A percentile compares a stretch with the other conserved stretches of the same genome.
Conservation (phyloP, 2,113 vertebrate genomes). For the Fulmarus glacialis region DNA sequence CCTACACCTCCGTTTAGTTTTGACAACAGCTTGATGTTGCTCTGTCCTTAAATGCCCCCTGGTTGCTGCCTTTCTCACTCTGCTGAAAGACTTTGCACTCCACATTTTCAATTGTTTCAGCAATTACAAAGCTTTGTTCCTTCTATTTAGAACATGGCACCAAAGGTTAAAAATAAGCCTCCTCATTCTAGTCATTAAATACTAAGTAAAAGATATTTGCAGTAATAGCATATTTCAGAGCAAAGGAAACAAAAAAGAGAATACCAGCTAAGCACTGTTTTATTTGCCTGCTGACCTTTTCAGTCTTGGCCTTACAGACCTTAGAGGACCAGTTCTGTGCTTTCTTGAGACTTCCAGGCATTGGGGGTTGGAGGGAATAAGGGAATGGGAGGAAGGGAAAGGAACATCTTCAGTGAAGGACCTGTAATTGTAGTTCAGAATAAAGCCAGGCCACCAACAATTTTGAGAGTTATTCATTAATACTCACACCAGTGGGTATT, state of each 20-base stretch:
- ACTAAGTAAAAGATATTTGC: neutral
- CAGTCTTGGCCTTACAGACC: neutral
- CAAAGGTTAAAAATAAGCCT: neutral
- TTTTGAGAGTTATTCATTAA: neutral
- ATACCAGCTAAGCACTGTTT: neutral
- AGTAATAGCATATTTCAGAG: neutral
- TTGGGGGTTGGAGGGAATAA: neutral
- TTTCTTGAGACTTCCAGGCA: neutral
- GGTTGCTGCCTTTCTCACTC: neutral
- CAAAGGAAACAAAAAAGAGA: neutral
- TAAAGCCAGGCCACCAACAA: neutral
- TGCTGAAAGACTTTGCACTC: neutral
- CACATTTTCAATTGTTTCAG: neutral
- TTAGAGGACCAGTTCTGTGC: neutral
- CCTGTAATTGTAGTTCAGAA: neutral
- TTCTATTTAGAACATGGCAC: neutral
- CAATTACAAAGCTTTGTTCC: neutral
- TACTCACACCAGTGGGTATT: neutral
- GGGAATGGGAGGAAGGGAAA: neutral
- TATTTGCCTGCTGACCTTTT: neutral
- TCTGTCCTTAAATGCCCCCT: neutral
- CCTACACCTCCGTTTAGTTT: neutral
- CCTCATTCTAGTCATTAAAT: neutral
- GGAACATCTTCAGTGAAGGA: neutral
- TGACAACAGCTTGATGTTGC: neutral